phyloP scores from a whole-genome alignment of 2,113 vertebrate genomes.

The Pongo pygmaeus region DNA sequence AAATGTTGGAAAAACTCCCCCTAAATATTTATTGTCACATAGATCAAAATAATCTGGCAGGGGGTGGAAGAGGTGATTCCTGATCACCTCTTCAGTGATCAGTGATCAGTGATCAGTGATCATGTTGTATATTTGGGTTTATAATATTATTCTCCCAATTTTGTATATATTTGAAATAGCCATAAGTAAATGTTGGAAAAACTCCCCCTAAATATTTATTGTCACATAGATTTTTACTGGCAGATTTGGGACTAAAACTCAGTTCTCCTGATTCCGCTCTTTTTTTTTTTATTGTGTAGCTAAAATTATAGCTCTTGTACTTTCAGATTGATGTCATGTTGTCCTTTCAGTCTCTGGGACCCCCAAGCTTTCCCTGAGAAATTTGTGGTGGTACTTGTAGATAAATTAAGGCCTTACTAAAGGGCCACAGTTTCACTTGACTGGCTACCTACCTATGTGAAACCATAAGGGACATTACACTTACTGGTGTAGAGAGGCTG shows the following conservation, averaged over 20 bases:
- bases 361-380: neutral
- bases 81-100: too few relatives aligned
- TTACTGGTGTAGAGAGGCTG: neutral
- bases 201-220: neutral
- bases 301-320: conserved; percentile 13
- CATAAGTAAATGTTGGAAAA: conserved; percentile 21
- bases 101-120: too few relatives aligned
- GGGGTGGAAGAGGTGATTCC: too few relatives aligned
- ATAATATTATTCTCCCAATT: conserved; percentile 25
- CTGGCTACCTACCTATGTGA: neutral
- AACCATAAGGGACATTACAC: conserved; percentile 33
- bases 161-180: conserved; percentile 37
- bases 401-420: conserved; percentile 39
- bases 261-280: neutral
- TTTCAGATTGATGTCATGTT: conserved; percentile 1
- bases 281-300: neutral
- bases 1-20: too few relatives aligned
- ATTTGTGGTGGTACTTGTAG: neutral
- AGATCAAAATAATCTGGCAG: too few relatives aligned
- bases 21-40: too few relatives aligned
- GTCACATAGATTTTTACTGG: neutral
- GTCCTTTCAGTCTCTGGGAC: neutral
- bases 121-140: conserved; percentile 7
- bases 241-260: conserved; percentile 20
- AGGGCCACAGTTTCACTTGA: conserved; percentile 12